Percentiles rank a stretch among this genome's conserved stretches.
phyloP scores from a whole-genome alignment of 2,113 vertebrate genomes.

The Eulemur macaco region DNA sequence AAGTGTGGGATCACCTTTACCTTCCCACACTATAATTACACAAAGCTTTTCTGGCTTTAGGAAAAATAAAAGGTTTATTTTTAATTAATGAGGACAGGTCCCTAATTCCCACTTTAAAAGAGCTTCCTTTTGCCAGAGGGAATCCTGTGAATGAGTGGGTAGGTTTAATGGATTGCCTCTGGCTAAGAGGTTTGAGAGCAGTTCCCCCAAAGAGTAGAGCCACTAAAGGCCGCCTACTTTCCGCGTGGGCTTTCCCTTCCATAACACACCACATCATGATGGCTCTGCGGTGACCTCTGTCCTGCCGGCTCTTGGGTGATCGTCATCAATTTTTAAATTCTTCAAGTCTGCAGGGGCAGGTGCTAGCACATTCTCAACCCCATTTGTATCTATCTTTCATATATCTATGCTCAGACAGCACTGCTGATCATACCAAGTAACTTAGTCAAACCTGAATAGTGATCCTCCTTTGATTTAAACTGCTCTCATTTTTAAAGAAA shows the following conservation, averaged over 20 bases:
- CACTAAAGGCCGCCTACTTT: not conserved
- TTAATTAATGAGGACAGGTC: slow-evolving; percentile 43
- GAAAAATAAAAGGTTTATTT: slow-evolving; percentile 57
- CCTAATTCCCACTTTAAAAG: slow-evolving; percentile 24
- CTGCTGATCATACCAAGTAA: not conserved
- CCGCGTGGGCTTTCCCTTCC: not conserved
- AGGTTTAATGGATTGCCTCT: not conserved
- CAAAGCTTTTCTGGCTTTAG: slow-evolving; percentile 63
- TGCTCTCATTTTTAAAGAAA: not conserved
- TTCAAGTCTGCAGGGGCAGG: not conserved
- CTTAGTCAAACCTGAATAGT: not conserved
- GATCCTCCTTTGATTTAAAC: not conserved
- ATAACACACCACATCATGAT: fast-evolving
- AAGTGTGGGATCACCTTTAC: not conserved
- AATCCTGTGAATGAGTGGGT: not conserved
- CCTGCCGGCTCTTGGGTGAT: not conserved
- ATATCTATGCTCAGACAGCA: not conserved
- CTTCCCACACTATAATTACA: slow-evolving; percentile 46
- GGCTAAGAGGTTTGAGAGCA: not conserved
- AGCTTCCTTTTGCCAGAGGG: not conserved
- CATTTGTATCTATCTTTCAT: not conserved
- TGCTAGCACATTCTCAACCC: not conserved
- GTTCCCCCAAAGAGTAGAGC: not conserved
- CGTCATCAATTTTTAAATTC: not conserved
- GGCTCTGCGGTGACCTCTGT: not conserved